phyloP scores from a whole-genome alignment of 2,888 invertebrate species.

The Ferrisia virgata region DNA sequence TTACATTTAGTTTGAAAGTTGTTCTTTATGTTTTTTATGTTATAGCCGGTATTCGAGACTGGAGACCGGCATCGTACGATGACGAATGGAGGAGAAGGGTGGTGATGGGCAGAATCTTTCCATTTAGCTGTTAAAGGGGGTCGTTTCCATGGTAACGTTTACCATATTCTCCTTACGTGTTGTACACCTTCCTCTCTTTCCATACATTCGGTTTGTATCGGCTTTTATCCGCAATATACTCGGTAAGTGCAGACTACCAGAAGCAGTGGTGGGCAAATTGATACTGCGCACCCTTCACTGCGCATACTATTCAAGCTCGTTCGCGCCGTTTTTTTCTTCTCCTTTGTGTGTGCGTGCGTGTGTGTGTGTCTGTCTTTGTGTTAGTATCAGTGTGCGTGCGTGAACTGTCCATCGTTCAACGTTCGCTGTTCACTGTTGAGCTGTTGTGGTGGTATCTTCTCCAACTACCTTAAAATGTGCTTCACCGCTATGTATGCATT shows the following conservation, averaged over 20 bases:
- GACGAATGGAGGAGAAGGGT: background rate
- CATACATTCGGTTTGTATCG: background rate
- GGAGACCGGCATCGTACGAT: background rate
- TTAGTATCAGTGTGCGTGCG: background rate
- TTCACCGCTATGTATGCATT: background rate
- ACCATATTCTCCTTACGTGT: slow-evolving; percentile 41
- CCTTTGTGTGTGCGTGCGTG: background rate
- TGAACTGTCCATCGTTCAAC: too few species aligned
- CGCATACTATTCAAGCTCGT: background rate
- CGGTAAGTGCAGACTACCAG: background rate
- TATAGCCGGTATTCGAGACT: background rate
- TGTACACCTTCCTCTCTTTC: slow-evolving; percentile 37
- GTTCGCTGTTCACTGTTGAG: too few species aligned
- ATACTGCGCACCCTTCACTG: background rate
- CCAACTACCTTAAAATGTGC: too few species aligned
- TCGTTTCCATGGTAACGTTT: slow-evolving; percentile 44
- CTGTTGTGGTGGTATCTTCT: too few species aligned
- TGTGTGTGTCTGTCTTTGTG: background rate
- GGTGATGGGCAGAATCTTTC: slow-evolving; percentile 34
- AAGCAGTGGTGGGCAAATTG: slow-evolving; percentile 31
- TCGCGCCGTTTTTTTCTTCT: background rate
- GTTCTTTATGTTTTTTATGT: slow-evolving; percentile 34
- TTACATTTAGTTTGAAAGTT: slow-evolving; percentile 38
- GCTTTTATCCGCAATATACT: slow-evolving; percentile 7
- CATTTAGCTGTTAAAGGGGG: slow-evolving; percentile 44